These are phyloP conservation scores for Drosophila miranda DNA, from an alignment of 1,140 invertebrate genomes.

Conservation along the genomic window DNA sequence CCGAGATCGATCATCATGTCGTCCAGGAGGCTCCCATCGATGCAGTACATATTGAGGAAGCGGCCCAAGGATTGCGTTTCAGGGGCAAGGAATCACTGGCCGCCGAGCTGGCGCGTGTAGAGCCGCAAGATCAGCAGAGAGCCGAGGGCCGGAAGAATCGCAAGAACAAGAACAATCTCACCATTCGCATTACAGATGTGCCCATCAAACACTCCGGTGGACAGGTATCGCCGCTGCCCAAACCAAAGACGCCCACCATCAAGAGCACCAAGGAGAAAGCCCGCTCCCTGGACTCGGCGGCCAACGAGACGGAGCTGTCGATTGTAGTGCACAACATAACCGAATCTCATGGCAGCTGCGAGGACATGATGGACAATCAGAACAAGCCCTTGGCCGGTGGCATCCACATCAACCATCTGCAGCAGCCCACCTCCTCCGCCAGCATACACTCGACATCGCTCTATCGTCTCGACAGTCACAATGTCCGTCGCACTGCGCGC, in stretches of 20 bases:
- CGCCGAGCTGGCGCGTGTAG: slow-evolving; percentile 22
- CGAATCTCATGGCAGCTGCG: slow-evolving; percentile 68
- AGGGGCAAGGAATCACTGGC: slow-evolving; percentile 31
- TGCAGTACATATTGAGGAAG: slow-evolving; percentile 7
- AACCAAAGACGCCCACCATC: slow-evolving; percentile 85
- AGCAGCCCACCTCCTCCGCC: slow-evolving; percentile 46
- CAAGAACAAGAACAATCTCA: slow-evolving; percentile 81
- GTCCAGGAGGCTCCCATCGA: slow-evolving; percentile 57
- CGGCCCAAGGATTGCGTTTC: background rate
- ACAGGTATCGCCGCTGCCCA: slow-evolving; percentile 63
- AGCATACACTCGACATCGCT: slow-evolving; percentile 63
- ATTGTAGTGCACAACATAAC: slow-evolving; percentile 73
- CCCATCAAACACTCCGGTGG: slow-evolving; percentile 37
- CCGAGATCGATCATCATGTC: slow-evolving; percentile 80
- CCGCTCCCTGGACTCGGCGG: slow-evolving; percentile 84
- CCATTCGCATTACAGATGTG: slow-evolving; percentile 74
- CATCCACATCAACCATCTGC: slow-evolving; percentile 40
- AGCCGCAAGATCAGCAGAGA: slow-evolving; percentile 27
- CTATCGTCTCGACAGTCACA: slow-evolving; percentile 57
- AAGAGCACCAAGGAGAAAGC: slow-evolving; percentile 84
- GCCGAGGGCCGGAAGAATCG: slow-evolving; percentile 70
- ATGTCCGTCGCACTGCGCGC: slow-evolving; percentile 55
- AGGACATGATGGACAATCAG: slow-evolving; percentile 46
- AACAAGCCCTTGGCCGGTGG: slow-evolving; percentile 36
- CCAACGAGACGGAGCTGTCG: slow-evolving; percentile 63